phyloP scores from a whole-genome alignment of 1,140 invertebrate species.

The Drosophila triauraria region DNA sequence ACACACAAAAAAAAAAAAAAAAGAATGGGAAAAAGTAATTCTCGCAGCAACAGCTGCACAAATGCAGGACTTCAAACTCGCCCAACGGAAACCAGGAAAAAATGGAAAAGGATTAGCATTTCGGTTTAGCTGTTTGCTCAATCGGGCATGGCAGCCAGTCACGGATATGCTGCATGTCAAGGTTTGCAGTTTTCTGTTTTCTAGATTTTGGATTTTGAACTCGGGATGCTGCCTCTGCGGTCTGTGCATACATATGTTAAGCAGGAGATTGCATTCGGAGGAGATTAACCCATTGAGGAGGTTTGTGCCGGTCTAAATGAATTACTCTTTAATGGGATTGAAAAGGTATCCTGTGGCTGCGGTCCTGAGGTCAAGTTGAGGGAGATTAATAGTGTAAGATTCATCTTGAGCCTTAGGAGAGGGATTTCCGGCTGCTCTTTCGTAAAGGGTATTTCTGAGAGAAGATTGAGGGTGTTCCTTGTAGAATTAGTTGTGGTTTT shows the following conservation, averaged over 20 bases:
- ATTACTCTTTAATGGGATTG: slow-evolving; percentile 48
- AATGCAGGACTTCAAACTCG: slow-evolving; percentile 36
- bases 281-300: slow-evolving; percentile 59
- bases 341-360: slow-evolving; percentile 44
- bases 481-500: neutral
- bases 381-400: slow-evolving; percentile 25
- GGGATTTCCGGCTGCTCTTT: slow-evolving; percentile 25
- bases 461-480: neutral
- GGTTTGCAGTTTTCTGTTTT: slow-evolving; percentile 27
- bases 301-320: slow-evolving; percentile 12
- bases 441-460: neutral
- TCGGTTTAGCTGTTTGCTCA: slow-evolving; percentile 67
- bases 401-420: neutral
- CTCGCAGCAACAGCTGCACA: slow-evolving; percentile 62
- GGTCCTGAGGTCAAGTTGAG: slow-evolving; percentile 37
- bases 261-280: slow-evolving; percentile 43
- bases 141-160: slow-evolving; percentile 57
- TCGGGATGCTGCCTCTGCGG: slow-evolving; percentile 16
- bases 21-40: slow-evolving; percentile 25
- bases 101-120: slow-evolving; percentile 73
- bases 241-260: slow-evolving; percentile 52
- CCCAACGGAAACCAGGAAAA: slow-evolving; percentile 17
- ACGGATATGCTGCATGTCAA: slow-evolving; percentile 53
- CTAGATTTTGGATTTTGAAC: slow-evolving; percentile 1
- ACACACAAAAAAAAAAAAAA: slow-evolving; percentile 17